Conservation (phyloP, 2,797 vertebrate species). For the Scolopax bukidnonensis region DNA sequence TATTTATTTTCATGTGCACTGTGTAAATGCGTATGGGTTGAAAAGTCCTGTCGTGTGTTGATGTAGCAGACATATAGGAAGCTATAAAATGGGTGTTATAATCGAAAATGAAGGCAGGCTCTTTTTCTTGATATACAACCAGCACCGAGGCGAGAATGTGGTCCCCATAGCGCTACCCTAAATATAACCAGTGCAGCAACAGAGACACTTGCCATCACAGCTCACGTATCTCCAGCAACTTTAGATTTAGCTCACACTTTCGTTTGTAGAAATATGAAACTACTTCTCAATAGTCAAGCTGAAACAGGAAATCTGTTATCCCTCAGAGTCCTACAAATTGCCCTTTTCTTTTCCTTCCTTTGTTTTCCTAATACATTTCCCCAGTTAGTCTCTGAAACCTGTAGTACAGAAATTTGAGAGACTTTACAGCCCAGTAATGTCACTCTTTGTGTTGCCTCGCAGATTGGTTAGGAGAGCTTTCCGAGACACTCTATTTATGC, state of each 20-base stretch:
- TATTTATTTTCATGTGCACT: neutral
- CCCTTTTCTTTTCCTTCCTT: neutral
- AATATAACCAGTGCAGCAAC: neutral
- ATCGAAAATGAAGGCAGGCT: neutral
- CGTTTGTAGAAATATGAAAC: neutral
- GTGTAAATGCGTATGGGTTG: neutral
- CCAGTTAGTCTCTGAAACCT: neutral
- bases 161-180: neutral
- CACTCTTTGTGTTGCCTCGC: neutral
- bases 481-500: neutral
- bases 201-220: neutral
- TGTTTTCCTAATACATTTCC: neutral
- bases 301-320: slow-evolving; percentile 19
- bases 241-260: neutral
- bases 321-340: neutral
- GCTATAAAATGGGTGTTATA: neutral
- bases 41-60: neutral
- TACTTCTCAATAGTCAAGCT: neutral
- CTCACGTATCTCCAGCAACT: neutral
- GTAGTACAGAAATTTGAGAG: neutral
- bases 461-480: neutral
- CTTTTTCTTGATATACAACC: neutral
- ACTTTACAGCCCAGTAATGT: neutral
- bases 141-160: neutral
- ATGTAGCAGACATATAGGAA: neutral